phyloP scores from a whole-genome alignment of 2,797 vertebrate genomes.

The Glyptemys insculpta region DNA sequence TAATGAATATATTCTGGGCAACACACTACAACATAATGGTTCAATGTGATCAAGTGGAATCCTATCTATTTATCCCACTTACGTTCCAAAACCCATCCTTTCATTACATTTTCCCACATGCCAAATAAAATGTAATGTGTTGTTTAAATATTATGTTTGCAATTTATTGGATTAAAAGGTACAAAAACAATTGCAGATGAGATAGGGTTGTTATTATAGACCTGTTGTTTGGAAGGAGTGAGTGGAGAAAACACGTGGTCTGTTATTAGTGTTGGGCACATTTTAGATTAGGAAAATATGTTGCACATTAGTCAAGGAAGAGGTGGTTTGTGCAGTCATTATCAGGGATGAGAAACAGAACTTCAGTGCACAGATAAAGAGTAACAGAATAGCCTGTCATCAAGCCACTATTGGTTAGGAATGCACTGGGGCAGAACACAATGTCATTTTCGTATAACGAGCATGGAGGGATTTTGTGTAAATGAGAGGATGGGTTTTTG shows the following conservation, averaged over 20 bases:
- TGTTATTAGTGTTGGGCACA: neutral
- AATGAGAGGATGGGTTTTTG: neutral
- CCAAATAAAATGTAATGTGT: constrained; percentile 35
- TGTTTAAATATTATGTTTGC: constrained; percentile 24
- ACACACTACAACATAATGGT: constrained; percentile 24
- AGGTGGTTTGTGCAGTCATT: neutral
- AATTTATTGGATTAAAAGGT: neutral
- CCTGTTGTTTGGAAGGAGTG: neutral
- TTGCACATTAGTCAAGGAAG: constrained; percentile 6
- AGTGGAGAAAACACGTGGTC: neutral
- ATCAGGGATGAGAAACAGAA: neutral
- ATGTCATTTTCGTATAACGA: neutral
- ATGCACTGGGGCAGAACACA: neutral
- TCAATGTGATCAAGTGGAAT: constrained; percentile 16
- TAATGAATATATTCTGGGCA: constrained; percentile 25
- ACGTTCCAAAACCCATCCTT: constrained; percentile 18
- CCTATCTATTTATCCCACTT: constrained; percentile 49
- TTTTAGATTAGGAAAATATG: neutral
- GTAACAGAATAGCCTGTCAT: neutral
- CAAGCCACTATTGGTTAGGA: neutral
- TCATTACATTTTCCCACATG: constrained; percentile 54
- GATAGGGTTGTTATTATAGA: neutral
- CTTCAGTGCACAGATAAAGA: neutral
- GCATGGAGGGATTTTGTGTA: neutral
- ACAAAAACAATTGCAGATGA: constrained; percentile 35